Base-by-base conservation (phyloP, 2,888 invertebrate species). In the Magallana nippona region DNA sequence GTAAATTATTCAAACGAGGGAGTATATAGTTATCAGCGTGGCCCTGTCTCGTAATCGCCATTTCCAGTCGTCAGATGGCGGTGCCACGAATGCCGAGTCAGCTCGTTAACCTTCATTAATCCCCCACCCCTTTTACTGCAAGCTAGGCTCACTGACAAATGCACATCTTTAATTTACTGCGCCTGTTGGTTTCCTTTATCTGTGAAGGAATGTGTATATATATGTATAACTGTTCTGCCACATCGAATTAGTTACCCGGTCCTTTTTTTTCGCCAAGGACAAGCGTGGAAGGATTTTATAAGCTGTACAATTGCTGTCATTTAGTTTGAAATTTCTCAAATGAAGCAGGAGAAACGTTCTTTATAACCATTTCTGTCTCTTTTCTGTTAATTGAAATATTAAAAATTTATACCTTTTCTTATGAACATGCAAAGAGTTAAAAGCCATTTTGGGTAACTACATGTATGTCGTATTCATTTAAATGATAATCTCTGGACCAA, bases 91-190 rank as follows among this genome's bases (percentile, higher is more conserved):
- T n/a, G 60, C n/a, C 60, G n/a, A 17, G 10, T 8, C n/a, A 17
- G 60, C 60, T 60, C 60, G 60, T 60, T 60, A 60, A 60, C 60
- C 60, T n/a, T n/a, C 60, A 60, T 60, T 60, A 60, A 60, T 22
- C 71, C 71, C 19, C 27, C 71, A 22, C 10, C 71, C 27, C 15
- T 22, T 22, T 32, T 27, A 27, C 10, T 27, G 32, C 15, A 32
- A 71, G 32, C 71, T 71, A 71, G 15, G 71, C n/a, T n/a, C 60
- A 60, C 60, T 15, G 60, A 60, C 17, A n/a, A 60, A n/a, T n/a
- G 8, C 60, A n/a, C n/a, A 60, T 60, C n/a, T 60, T 60, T 17
- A 60, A 60, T 60, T 15, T 60, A 60, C 15, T 60, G 60, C 60
- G 17, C n/a, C 60, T 60, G 60, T n/a, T n/a, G 17, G 15, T 60